phyloP scores from a whole-genome alignment of 2,797 vertebrate species.

The Cetoscarus ocellatus region DNA sequence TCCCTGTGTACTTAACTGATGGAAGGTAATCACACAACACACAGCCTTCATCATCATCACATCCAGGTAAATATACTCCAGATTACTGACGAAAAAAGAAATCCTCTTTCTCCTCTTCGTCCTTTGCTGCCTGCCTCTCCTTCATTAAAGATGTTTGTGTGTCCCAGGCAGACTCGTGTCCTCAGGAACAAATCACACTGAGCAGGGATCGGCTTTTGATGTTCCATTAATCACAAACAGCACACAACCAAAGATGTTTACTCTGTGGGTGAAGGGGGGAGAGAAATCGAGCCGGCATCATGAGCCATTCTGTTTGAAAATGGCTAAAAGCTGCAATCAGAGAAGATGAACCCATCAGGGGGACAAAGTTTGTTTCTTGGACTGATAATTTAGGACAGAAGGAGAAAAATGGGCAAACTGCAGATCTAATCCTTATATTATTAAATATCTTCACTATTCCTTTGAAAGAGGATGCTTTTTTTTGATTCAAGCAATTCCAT shows the following conservation, averaged over 20 bases:
- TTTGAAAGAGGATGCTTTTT: too few relatives aligned
- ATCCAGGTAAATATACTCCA: conserved; percentile 68
- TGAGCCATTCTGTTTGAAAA: conserved; percentile 71
- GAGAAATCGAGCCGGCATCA: conserved; percentile 58
- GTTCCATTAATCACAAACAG: conserved; percentile 81
- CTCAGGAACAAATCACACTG: conserved; percentile 75
- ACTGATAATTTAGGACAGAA: conserved; percentile 18
- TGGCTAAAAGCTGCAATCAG: conserved; percentile 48
- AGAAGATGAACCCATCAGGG: conserved; percentile 45
- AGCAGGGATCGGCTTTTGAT: conserved; percentile 73
- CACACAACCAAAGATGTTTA: conserved; percentile 71
- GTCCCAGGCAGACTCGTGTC: conserved; percentile 71
- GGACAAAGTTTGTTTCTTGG: conserved; percentile 36
- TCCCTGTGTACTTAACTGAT: conserved; percentile 44
- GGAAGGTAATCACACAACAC: conserved; percentile 61
- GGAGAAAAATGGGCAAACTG: conserved; percentile 23
- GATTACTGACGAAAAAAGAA: conserved; percentile 52
- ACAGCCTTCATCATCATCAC: conserved; percentile 62
- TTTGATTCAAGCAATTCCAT: too few relatives aligned
- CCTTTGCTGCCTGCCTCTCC: conserved; percentile 58
- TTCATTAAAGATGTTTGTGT: conserved; percentile 82
- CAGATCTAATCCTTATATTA: background rate
- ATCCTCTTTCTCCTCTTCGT: conserved; percentile 47
- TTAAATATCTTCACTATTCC: too few relatives aligned
- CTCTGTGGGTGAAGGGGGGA: conserved; percentile 61